Evolutionary conservation across 2,888 invertebrate genomes (phyloP), one percentile per base, ranked within the genome.

Genomic region (Taenaris catops): DNA sequence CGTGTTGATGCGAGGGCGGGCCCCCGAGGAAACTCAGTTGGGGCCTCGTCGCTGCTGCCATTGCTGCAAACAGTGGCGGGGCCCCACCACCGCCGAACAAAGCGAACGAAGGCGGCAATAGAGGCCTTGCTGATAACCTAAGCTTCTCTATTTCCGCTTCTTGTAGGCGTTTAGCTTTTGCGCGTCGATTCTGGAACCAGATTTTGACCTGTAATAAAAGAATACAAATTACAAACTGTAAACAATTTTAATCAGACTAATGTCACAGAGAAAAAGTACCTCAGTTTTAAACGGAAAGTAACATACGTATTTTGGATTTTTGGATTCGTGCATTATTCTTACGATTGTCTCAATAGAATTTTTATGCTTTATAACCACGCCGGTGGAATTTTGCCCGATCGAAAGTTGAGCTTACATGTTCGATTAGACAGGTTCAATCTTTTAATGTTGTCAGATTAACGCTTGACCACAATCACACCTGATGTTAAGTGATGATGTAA

Each of bases 121-220:
- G 78, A 0, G 95, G 95, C 46, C 94, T 87, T 2, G 94, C 94
- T n/a, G 95, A 94, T 11, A 96, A 88, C 55, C 96, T 90, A 33
- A 96, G 83, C 69, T 97, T 96, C 75, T 97, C 97, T 53, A 97
- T 90, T 76, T 97, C 97, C 1, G 97, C 98, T 66, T 99, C 98
- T 83, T 98, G 97, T 2, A 98, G 90, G 9, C 99, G 89, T 88
- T 99, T 99, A 62, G 97, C 97, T 84, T 99, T 99, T 49, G 98
- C 98, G 27, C 96, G 89, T 1, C 96, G 89, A 73, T 96, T 96
- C 88, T 96, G 96, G 71, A 96, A 96, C 96, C 96, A 96, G 63
- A 96, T 96, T 88, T 96, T 96, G 61, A 96, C 96, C 69, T 94
- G 90, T 55, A 78, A 76, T 14, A 20, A 34, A 31, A 31, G 5